A percentile compares a stretch with the other conserved stretches of the same genome.
Evolutionary conservation across 2,113 vertebrate genomes (phyloP).

Genomic region (Anguilla rostrata): DNA sequence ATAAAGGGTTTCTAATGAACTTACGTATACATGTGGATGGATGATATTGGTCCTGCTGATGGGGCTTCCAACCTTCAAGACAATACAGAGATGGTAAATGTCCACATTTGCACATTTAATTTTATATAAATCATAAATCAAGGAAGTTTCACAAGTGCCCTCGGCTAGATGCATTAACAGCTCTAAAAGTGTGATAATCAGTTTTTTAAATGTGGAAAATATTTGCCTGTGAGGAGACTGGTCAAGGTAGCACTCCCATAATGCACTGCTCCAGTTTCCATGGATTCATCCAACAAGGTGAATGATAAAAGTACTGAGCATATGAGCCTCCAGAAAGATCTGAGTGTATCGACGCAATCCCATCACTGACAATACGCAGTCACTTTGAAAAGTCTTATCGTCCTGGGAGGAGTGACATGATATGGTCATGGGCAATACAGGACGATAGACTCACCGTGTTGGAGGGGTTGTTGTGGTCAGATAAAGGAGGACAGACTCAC

Average conservation of each 20-base stretch:
- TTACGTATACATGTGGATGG: constrained; percentile 96
- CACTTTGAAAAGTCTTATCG: too few relatives aligned
- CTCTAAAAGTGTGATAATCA: neutral
- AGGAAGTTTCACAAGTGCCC: neutral
- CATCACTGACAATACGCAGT: neutral
- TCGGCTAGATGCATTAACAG: neutral
- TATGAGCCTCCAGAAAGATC: neutral
- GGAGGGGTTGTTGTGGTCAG: too few relatives aligned
- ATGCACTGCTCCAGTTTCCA: neutral
- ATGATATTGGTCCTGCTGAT: constrained; percentile 95
- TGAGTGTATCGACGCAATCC: neutral
- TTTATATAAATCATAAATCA: neutral
- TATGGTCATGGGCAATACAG: too few relatives aligned
- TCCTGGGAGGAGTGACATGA: too few relatives aligned
- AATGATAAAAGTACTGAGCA: neutral
- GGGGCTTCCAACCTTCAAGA: constrained; percentile 88
- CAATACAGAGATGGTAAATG: neutral
- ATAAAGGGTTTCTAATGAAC: constrained; percentile 49
- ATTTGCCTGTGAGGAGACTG: neutral
- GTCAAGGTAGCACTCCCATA: neutral
- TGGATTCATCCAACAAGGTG: neutral
- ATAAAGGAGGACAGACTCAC: too few relatives aligned
- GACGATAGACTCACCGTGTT: too few relatives aligned
- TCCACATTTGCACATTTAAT: neutral
- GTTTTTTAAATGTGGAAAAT: neutral